phyloP scores from a whole-genome alignment of 2,888 invertebrate species.

The Zygothrica quintamaculata region DNA sequence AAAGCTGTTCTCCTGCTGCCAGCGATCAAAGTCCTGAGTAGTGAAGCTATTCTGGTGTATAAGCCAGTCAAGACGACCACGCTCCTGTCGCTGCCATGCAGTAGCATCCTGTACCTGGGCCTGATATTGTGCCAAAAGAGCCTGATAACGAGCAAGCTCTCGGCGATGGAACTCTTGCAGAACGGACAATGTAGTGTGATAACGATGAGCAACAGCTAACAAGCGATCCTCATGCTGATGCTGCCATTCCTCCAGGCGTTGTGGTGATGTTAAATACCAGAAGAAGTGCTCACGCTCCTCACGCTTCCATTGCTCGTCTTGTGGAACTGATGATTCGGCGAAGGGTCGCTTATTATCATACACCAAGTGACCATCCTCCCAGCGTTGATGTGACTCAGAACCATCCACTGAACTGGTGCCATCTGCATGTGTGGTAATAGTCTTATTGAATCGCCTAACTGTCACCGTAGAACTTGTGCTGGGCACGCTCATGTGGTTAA shows the following conservation, averaged over 20 bases:
- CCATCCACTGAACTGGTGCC: slow-evolving; percentile 79
- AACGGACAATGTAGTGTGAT: slow-evolving; percentile 71
- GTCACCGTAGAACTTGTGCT: slow-evolving; percentile 66
- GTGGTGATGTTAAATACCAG: slow-evolving; percentile 77
- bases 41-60: slow-evolving; percentile 82
- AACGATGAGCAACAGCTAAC: slow-evolving; percentile 72
- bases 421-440: slow-evolving; percentile 72
- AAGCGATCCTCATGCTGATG: slow-evolving; percentile 82
- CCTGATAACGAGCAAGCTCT: slow-evolving; percentile 78
- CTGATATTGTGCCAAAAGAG: slow-evolving; percentile 75
- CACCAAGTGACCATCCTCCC: slow-evolving; percentile 81
- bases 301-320: slow-evolving; percentile 82
- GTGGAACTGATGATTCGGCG: slow-evolving; percentile 71
- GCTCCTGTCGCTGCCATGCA: slow-evolving; percentile 79
- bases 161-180: slow-evolving; percentile 81
- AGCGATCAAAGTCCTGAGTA: slow-evolving; percentile 79
- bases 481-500: slow-evolving; percentile 48
- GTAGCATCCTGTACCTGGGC: slow-evolving; percentile 65
- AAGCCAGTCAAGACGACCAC: slow-evolving; percentile 82
- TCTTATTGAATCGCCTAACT: slow-evolving; percentile 76
- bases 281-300: slow-evolving; percentile 83
- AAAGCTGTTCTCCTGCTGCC: slow-evolving; percentile 79
- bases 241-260: slow-evolving; percentile 81
- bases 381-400: slow-evolving; percentile 77
- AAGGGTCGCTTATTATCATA: slow-evolving; percentile 79